Conservation (phyloP, 1,140 invertebrate genomes). For the Drosophila kanapiae region DNA sequence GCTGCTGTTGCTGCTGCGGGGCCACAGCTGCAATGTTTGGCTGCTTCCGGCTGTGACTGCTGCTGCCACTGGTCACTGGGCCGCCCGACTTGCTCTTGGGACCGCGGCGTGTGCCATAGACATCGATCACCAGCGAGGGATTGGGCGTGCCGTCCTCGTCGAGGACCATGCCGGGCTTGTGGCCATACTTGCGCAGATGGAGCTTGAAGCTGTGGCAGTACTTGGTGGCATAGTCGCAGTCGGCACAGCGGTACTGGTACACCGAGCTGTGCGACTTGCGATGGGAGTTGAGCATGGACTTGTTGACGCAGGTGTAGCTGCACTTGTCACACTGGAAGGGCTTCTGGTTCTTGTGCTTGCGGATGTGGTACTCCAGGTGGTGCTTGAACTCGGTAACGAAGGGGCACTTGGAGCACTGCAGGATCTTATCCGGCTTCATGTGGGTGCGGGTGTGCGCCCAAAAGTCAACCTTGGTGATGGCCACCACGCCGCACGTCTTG, state of each 20-base stretch:
- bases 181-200: conserved; percentile 96
- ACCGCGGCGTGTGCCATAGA: conserved; percentile 94
- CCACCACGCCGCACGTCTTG: conserved; percentile 95
- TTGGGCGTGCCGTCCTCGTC: conserved; percentile 95
- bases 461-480: conserved; percentile 95
- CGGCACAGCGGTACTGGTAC: conserved; percentile 97
- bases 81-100: conserved; percentile 89
- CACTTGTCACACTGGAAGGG: conserved; percentile 98
- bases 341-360: conserved; percentile 98
- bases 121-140: conserved; percentile 94
- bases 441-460: conserved; percentile 97
- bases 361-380: conserved; percentile 98
- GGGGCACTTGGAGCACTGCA: conserved; percentile 96
- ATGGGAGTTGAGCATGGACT: conserved; percentile 99
- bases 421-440: conserved; percentile 96
- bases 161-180: conserved; percentile 93
- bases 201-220: conserved; percentile 99
- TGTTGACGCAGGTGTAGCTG: conserved; percentile 95
- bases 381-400: conserved; percentile 99
- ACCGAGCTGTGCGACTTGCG: conserved; percentile 98
- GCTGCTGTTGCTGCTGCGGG: conserved; percentile 36
- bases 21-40: conserved; percentile 46
- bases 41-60: conserved; percentile 28
- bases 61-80: conserved; percentile 11
- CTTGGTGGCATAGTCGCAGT: conserved; percentile 99